Evolutionary conservation across 2,888 invertebrate species (phyloP), one percentile per base, ranked within the genome.

Genomic region (Himalopsyche anomala): DNA sequence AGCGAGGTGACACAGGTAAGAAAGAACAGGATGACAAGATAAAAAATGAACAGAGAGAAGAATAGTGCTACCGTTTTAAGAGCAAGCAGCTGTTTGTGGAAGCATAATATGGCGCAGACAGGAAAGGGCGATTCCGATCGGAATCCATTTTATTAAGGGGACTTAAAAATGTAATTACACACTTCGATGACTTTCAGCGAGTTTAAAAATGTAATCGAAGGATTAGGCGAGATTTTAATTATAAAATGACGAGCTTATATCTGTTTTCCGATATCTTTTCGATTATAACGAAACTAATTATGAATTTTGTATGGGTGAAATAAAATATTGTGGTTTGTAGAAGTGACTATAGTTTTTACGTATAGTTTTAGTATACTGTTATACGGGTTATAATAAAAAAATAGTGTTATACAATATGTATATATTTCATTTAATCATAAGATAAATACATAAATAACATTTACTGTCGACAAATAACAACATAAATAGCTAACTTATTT

Each of bases 111-210:
- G 28, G 62, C 4, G 28, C 62, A 19, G 62, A 62, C 19, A 6
- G 62, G 62, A 62, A 19, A 19, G 19, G 62, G 62, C 9, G 62
- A 56, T 56, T 56, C 56, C 56, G 17, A 56, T 56, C 56, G 62
- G 19, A 62, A 62, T 62, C 62, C 62, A 62, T 62, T 62, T 62
- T 62, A 62, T 62, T 19, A 62, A 62, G 62, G 62, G 62, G 62
- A 62, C 62, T 62, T 62, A 62, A 62, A 62, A 62, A 62, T 62
- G 62, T 62, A 62, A 62, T 62, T 62, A 62, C 62, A 62, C 62
- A 62, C 62, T 62, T 62, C 62, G 62, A 62, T 62, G 62, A 62
- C 62, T 62, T 62, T 62, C 5, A 62, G 62, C 62, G 62, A 62
- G 62, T 62, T 62, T 19, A 62, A 62, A 62, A 62, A 62, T 62